These are phyloP conservation scores for Pagetopsis macropterus DNA, from an alignment of 2,797 vertebrate genomes.

Conservation along the genomic window DNA sequence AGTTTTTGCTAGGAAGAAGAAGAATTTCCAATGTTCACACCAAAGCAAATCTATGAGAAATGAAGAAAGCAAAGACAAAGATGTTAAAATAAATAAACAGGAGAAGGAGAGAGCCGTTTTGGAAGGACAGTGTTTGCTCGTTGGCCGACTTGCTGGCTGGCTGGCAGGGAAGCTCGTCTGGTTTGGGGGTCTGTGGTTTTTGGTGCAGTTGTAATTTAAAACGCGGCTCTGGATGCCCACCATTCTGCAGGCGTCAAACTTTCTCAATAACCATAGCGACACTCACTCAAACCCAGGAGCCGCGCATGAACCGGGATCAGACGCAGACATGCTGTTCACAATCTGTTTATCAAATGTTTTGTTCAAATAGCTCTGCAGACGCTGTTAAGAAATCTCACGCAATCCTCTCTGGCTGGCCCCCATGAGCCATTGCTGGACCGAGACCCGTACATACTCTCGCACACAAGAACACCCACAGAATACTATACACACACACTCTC, in stretches of 20 bases:
- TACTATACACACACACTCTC: constrained; percentile 43
- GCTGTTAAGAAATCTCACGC: constrained; percentile 74
- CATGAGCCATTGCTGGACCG: constrained; percentile 46
- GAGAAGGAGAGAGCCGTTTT: constrained; percentile 33
- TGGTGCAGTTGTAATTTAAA: constrained; percentile 78
- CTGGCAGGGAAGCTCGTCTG: constrained; percentile 71
- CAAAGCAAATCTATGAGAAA: constrained; percentile 54
- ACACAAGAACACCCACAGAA: constrained; percentile 60
- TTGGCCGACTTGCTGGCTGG: constrained; percentile 78
- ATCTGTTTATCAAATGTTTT: constrained; percentile 82
- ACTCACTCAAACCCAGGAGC: constrained; percentile 47
- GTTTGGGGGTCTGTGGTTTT: constrained; percentile 80
- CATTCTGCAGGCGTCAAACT: constrained; percentile 73
- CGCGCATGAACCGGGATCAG: constrained; percentile 61
- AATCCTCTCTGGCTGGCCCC: constrained; percentile 70
- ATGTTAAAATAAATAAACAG: constrained; percentile 58
- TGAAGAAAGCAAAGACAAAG: constrained; percentile 45
- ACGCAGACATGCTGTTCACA: constrained; percentile 56
- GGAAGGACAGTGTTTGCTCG: constrained; percentile 64
- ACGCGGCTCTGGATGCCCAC: constrained; percentile 72
- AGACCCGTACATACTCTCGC: constrained; percentile 27
- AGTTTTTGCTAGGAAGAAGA: constrained; percentile 29
- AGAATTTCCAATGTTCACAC: constrained; percentile 50
- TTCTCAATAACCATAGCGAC: constrained; percentile 36
- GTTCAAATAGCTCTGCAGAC: constrained; percentile 73